Evolutionary conservation across 2,113 vertebrate genomes (phyloP), one percentile per base, ranked within the genome.

Genomic region (pig (Sus scrofa)): DNA sequence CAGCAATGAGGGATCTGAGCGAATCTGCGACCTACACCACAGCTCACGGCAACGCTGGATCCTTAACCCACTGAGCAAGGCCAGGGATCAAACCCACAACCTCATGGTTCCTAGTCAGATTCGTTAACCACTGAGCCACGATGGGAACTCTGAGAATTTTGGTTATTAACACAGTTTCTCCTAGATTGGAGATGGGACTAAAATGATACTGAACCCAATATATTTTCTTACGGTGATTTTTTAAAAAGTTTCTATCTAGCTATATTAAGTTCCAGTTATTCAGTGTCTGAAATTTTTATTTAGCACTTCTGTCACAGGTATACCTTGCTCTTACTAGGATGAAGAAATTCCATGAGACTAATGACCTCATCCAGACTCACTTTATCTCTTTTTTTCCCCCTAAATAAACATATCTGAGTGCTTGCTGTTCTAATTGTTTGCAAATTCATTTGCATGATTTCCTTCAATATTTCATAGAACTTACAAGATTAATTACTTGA

Each of bases 401-500:
- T 50, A 75, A 89, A 92, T 52, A 71, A 34, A 86, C 86, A 54
- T 70, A 79, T 96, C 67, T 93, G 50, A 87, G 67, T 68, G 60
- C 15, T 96, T 52, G 4, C 50, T 68, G 13, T 91, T 96, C 86
- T 94, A 62, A 75, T 97, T 96, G 67, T 97, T 97, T 97, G 65
- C 22, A 97, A 97, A 96, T 98, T 97, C 94, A 98, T 98, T 98
- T 97, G 86, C 89, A 89, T 88, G 91, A 75, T 65, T 97, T 96
- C 60, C 85, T 90, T 98, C 89, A 97, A 89, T 98, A 96, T 97
- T 97, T 96, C 62, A 84, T 87, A 96, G 95, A 87, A 97, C 37
- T 92, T 97, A 94, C 62, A 97, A 96, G 98, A 86, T 97, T 96
- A 97, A 97, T 97, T 98, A 96, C 89, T 96, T 83, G 14, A 71